These are phyloP conservation scores for Excalfactoria chinensis DNA, from an alignment of 2,113 vertebrate genomes.

Conservation along the genomic window DNA sequence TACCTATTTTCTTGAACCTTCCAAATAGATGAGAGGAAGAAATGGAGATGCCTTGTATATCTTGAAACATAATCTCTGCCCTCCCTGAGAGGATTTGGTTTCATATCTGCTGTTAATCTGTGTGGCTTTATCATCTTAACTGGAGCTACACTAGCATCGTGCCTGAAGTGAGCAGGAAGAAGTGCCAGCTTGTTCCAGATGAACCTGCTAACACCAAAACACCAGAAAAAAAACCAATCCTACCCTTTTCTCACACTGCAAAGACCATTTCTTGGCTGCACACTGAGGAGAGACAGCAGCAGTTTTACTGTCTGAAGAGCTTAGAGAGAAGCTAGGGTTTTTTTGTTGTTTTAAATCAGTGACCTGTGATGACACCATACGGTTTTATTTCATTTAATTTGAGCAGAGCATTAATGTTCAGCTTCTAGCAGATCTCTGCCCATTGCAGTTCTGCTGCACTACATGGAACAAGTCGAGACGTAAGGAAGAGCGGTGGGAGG, in stretches of 20 bases:
- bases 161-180: neutral
- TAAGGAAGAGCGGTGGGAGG: neutral
- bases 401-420: slow-evolving; percentile 52
- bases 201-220: neutral
- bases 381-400: slow-evolving; percentile 74
- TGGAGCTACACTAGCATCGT: neutral
- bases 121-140: neutral
- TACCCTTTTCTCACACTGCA: neutral
- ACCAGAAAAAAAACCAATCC: neutral
- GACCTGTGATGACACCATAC: slow-evolving; percentile 70
- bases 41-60: neutral
- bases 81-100: neutral
- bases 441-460: slow-evolving; percentile 5
- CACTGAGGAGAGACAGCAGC: neutral
- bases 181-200: neutral
- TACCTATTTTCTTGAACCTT: neutral
- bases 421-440: slow-evolving; percentile 46
- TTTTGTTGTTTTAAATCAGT: slow-evolving; percentile 71
- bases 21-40: neutral
- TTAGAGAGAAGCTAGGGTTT: slow-evolving; percentile 48
- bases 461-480: neutral
- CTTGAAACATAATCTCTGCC: neutral
- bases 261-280: neutral
- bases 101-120: neutral
- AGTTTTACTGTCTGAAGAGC: slow-evolving; percentile 48